A percentile compares a stretch with the other conserved stretches of the same genome.
Evolutionary conservation across 2,113 vertebrate species (phyloP).

Genomic region (Tyrannus savana): DNA sequence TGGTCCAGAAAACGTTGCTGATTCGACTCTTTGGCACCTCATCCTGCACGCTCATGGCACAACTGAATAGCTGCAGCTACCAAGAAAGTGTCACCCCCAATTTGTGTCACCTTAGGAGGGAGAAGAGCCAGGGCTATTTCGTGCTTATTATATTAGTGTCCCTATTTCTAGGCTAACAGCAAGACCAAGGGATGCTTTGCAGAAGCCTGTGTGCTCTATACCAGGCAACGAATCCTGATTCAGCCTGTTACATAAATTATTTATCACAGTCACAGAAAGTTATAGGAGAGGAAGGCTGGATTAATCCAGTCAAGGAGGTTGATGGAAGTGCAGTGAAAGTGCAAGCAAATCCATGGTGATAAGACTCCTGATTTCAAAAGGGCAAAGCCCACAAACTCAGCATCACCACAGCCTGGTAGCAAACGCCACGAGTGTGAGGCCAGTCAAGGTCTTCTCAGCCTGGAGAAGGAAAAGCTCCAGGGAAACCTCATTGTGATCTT

Average conservation of each 20-base stretch:
- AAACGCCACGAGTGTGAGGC: background rate
- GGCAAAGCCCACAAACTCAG: background rate
- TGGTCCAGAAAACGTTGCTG: background rate
- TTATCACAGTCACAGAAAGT: background rate
- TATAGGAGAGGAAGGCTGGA: background rate
- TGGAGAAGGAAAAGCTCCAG: background rate
- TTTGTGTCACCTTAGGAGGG: background rate
- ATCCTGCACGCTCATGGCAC: fast-evolving
- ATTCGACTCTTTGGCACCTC: background rate
- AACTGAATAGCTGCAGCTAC: background rate
- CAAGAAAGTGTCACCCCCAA: background rate
- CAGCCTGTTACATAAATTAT: slow-evolving; percentile 35
- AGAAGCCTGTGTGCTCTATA: background rate
- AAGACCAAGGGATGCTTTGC: background rate
- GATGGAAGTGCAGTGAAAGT: background rate
- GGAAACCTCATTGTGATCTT: background rate
- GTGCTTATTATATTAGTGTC: background rate
- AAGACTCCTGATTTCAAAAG: background rate
- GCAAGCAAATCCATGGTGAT: background rate
- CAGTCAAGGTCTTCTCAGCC: background rate
- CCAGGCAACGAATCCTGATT: slow-evolving; percentile 7
- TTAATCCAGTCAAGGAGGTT: background rate
- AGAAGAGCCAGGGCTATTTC: background rate
- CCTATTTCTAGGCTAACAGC: background rate
- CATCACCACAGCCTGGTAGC: background rate